Base-by-base conservation (phyloP, 2,797 vertebrate genomes). In the Galaxias olidus region DNA sequence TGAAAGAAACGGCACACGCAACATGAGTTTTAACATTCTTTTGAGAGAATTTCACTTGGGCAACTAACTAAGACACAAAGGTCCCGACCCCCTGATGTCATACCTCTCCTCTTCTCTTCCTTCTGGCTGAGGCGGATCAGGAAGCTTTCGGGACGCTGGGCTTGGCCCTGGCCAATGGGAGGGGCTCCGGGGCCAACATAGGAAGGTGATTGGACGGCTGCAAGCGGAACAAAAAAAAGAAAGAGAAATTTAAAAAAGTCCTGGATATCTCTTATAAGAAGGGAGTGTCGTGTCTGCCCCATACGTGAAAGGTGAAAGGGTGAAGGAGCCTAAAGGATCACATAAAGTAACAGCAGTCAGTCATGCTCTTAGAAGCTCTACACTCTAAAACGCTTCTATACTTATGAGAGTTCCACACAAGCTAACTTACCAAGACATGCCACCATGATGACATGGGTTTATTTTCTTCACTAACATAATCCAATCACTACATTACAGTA, bases 71-170 rank as follows among this genome's bases (percentile, higher is more conserved):
- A 13, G 15, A 10, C 50, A 12, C 30, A 42, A 50, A 15, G 46
- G 30, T 30, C 14, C 9, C 45, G 13, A 67, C 43, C 18, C n/a
- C 19, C 6, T 18, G 19, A 48, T 52, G 52, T 80, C 88, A 69
- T 89, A 96, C 96, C 94, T 95, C 90, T 95, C 86, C 87, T 95
- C 77, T 90, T 90, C 78, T 97, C 96, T 61, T 93, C 94, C 77
- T 91, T 94, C 78, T 93, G 87, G 68, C 90, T 75, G 43, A 95
- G 87, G 81, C 94, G 94, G 73, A 93, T 95, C 81, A 99, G 92
- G 88, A 97, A 95, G 87, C 94, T 97, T 73, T 98, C 96, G 0
- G 96, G 96, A 61, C 95, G 92, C 41, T 89, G 86, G 59, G 83
- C 73, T 73, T 90, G 73, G 59, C 89, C 84, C 77, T 93, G 92